Evolutionary conservation across 53 echinoderm and acorn worm species (phyloP), one percentile per base, ranked within the genome.

Genomic region (Crossaster papposus): DNA sequence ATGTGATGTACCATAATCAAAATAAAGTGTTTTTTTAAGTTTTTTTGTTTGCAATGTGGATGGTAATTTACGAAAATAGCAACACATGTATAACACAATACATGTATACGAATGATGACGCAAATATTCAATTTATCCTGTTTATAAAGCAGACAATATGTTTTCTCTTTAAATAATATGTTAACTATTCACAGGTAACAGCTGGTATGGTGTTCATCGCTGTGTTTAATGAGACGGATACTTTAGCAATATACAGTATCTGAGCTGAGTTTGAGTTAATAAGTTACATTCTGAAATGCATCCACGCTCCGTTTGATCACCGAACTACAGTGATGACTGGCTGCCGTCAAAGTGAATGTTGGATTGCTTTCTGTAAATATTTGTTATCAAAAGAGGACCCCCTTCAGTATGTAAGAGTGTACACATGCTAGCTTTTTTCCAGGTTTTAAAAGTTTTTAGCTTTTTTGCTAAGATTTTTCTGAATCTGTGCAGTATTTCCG

Each of bases 101-200:
- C n/a, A n/a, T n/a, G n/a, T n/a, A n/a, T n/a, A n/a, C n/a, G n/a
- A n/a, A n/a, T n/a, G n/a, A n/a, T 9, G 2, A 44, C 44, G 5
- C 44, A 44, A 44, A 44, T 44, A 44, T 44, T 44, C 9, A 44
- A 44, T 1, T 1, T 68, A 68, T 24, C 10, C 22, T 68, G n/a
- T 11, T 28, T 68, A 26, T 26, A 23, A 68, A 68, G 28, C 24
- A 68, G 10, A 24, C 11, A 26, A 4, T 20, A 68, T 28, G n/a
- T 10, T 26, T 28, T 10, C 1, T 26, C 23, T 3, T 64, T 64
- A 18, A 3, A 3, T 64, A 3, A 68, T 68, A 26, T 24, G 68
- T n/a, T 68, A 68, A 68, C 68, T 68, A 68, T 68, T 68, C 35
- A 15, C 23, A 32, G 13, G 74, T 73, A 73, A 73, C 74, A 73